These are phyloP conservation scores for Cyrtorhinus lividipennis DNA, from an alignment of 1,140 invertebrate species.

Conservation along the genomic window DNA sequence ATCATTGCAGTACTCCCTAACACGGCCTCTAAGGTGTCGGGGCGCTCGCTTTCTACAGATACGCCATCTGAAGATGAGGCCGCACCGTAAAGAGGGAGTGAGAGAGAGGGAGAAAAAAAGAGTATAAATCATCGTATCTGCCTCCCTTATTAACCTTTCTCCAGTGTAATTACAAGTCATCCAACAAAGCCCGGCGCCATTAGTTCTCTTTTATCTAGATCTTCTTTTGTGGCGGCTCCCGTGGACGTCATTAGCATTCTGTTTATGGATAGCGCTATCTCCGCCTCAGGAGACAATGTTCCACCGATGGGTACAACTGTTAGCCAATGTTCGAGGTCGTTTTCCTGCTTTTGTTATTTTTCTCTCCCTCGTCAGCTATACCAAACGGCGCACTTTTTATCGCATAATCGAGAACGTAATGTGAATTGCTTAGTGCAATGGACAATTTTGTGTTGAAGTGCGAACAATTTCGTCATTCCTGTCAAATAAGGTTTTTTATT, in stretches of 20 bases:
- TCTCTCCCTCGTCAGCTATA: neutral
- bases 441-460: no score
- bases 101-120: neutral
- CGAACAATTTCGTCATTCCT: no score
- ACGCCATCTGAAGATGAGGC: neutral
- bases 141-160: conserved; percentile 12
- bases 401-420: neutral
- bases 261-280: conserved; percentile 11
- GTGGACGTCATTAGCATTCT: conserved; percentile 12
- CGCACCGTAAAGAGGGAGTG: no score
- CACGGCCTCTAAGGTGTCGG: neutral
- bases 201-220: conserved; percentile 13
- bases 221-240: conserved; percentile 12
- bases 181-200: conserved; percentile 8
- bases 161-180: conserved; percentile 7
- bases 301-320: neutral
- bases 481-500: no score
- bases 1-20: neutral
- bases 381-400: neutral
- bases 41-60: neutral
- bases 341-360: neutral
- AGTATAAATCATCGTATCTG: neutral
- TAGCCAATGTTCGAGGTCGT: conserved; percentile 10
- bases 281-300: conserved; percentile 4
- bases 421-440: no score